A percentile compares a stretch with the other conserved stretches of the same genome.
Evolutionary conservation across 2,888 invertebrate genomes (phyloP).

Genomic region (Serripes groenlandicus): DNA sequence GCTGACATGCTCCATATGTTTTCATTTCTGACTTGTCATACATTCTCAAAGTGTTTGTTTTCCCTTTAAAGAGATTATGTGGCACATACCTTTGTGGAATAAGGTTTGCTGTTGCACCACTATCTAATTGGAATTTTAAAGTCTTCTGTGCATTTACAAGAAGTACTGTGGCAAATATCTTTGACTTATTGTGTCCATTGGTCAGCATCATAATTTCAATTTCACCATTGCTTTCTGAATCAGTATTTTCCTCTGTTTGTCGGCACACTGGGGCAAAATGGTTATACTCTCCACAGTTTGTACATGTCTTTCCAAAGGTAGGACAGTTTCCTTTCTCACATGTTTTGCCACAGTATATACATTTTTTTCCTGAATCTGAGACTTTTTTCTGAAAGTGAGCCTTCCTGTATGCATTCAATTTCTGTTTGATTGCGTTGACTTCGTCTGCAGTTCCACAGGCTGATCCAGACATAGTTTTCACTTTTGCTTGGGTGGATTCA

Average conservation of each 20-base stretch:
- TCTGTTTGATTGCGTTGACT: too few species aligned
- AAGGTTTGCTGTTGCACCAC: constrained; percentile 17
- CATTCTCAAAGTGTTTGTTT: constrained; percentile 7
- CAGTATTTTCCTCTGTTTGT: neutral
- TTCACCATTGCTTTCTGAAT: constrained; percentile 7
- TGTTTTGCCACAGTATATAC: constrained; percentile 7
- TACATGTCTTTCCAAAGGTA: neutral
- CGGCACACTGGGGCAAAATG: constrained; percentile 16
- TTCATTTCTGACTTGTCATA: constrained; percentile 23
- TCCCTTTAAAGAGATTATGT: neutral
- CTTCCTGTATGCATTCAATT: too few species aligned
- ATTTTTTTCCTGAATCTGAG: too few species aligned
- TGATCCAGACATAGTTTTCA: constrained; percentile 16
- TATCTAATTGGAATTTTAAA: constrained; percentile 4
- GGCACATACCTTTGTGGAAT: constrained; percentile 4
- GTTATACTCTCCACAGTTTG: neutral
- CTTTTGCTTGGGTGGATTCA: constrained; percentile 18
- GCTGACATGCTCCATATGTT: constrained; percentile 10
- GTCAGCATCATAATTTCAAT: constrained; percentile 11
- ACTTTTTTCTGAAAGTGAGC: too few species aligned
- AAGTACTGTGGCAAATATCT: neutral
- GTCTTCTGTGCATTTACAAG: constrained; percentile 1
- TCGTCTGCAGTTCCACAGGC: too few species aligned
- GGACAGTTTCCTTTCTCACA: neutral
- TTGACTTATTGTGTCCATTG: neutral